Conservation (phyloP, 2,113 vertebrate species). For the Sylvilagus bachmani region DNA sequence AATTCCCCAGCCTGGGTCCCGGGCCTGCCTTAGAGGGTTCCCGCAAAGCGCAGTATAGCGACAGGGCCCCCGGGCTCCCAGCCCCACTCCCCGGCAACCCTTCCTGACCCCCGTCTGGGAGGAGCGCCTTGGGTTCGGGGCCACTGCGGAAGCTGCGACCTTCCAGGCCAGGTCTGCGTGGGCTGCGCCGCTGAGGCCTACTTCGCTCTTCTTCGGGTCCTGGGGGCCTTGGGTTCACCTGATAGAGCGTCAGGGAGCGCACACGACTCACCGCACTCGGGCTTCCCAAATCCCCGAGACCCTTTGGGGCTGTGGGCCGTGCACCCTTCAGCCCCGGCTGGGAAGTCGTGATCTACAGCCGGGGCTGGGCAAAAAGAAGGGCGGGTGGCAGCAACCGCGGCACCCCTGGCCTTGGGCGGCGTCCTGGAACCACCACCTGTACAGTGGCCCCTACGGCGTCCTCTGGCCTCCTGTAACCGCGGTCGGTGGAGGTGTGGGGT, state of each 20-base stretch:
- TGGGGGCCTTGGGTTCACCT: background rate
- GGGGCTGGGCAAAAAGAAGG: background rate
- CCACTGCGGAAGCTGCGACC: background rate
- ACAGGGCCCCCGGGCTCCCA: background rate
- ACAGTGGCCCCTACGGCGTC: background rate
- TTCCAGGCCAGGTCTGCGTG: background rate
- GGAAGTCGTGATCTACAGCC: background rate
- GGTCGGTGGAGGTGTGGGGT: background rate
- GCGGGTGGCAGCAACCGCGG: background rate
- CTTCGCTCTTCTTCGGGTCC: background rate
- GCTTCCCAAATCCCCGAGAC: background rate
- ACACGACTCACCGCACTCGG: background rate
- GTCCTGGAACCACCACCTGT: background rate
- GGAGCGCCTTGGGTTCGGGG: background rate
- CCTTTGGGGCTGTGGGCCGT: background rate
- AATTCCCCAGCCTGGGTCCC: background rate
- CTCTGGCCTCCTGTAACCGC: background rate
- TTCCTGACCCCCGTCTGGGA: background rate
- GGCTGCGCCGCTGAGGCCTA: slow-evolving; percentile 70
- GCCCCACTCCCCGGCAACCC: background rate
- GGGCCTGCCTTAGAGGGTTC: background rate
- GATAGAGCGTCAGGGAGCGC: background rate
- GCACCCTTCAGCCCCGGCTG: background rate
- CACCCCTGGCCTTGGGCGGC: background rate
- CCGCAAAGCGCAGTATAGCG: background rate